These are phyloP conservation scores for Pseudochirops cupreus DNA, from an alignment of 2,797 vertebrate genomes.

Conservation along the genomic window DNA sequence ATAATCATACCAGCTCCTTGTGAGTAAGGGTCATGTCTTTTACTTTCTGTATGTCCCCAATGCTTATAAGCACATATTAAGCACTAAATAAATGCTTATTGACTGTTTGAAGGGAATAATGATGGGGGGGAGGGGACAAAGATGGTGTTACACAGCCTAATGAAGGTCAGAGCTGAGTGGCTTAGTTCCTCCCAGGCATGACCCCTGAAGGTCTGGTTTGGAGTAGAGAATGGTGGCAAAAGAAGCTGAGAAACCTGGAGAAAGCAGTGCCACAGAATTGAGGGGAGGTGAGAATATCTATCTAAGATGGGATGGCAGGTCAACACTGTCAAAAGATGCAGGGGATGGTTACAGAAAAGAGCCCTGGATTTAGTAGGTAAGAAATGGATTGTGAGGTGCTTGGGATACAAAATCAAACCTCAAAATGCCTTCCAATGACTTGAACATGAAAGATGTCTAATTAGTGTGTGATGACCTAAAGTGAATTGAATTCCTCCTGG, in stretches of 20 bases:
- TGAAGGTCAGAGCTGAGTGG: background rate
- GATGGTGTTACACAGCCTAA: background rate
- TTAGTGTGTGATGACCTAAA: background rate
- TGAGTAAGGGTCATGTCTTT: background rate
- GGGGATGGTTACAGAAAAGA: background rate
- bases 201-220: background rate
- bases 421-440: background rate
- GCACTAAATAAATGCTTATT: background rate
- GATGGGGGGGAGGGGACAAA: background rate
- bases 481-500: background rate
- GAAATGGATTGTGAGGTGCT: background rate
- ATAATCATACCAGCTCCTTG: background rate
- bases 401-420: background rate
- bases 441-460: background rate
- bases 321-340: background rate
- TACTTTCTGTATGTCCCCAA: background rate
- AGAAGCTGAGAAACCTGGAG: background rate
- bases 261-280: background rate
- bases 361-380: background rate
- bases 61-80: background rate
- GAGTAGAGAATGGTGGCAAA: background rate
- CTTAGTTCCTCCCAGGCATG: background rate
- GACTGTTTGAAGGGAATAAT: background rate
- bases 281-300: background rate
- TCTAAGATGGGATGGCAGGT: background rate